phyloP scores from a whole-genome alignment of 2,888 invertebrate species.

The Vanessa cardui region DNA sequence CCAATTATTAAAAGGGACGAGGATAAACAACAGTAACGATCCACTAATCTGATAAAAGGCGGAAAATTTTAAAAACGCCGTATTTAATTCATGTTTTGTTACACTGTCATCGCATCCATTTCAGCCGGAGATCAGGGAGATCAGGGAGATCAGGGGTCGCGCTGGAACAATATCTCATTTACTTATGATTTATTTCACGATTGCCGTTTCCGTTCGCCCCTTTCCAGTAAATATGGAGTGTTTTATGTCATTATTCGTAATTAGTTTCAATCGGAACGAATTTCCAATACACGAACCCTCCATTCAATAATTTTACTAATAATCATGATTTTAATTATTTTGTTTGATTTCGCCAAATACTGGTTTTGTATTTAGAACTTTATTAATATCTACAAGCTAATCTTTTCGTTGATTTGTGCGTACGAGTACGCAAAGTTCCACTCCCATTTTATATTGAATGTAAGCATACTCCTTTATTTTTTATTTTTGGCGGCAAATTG shows the following conservation, averaged over 20 bases:
- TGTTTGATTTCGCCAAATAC: too few relatives aligned
- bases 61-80: slow-evolving; percentile 41
- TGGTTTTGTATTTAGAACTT: too few relatives aligned
- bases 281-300: neutral
- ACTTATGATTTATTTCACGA: slow-evolving; percentile 71
- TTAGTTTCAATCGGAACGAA: slow-evolving; percentile 18
- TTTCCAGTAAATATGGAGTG: slow-evolving; percentile 53
- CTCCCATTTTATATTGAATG: too few relatives aligned
- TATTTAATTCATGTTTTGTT: slow-evolving; percentile 62
- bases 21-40: slow-evolving; percentile 41
- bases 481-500: too few relatives aligned
- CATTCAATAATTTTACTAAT: too few relatives aligned
- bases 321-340: too few relatives aligned
- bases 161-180: slow-evolving; percentile 69
- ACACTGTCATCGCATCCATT: slow-evolving; percentile 69
- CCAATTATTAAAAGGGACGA: slow-evolving; percentile 37
- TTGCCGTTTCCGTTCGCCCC: slow-evolving; percentile 62
- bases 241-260: slow-evolving; percentile 52
- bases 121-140: slow-evolving; percentile 54
- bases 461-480: too few relatives aligned
- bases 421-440: too few relatives aligned
- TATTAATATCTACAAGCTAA: too few relatives aligned
- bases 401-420: too few relatives aligned
- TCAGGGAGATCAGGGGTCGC: slow-evolving; percentile 54
- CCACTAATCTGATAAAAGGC: slow-evolving; percentile 41